Percentiles rank a stretch among this genome's conserved stretches.
These are phyloP conservation scores for Drosophila rufa DNA, from an alignment of 1,140 invertebrate genomes.

Conservation along the genomic window DNA sequence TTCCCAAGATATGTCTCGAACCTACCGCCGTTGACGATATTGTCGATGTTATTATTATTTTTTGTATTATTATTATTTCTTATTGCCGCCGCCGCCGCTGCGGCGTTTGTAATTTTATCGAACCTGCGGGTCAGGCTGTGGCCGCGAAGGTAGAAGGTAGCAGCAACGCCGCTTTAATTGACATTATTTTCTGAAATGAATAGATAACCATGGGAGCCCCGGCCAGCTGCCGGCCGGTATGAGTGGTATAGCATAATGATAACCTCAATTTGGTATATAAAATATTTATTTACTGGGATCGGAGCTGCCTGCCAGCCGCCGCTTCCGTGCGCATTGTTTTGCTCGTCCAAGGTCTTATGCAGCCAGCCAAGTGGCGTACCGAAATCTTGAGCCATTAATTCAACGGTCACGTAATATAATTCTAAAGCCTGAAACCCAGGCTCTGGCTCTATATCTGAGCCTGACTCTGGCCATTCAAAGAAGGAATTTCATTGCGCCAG, in stretches of 20 bases:
- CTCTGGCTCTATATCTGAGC: slow-evolving; percentile 8
- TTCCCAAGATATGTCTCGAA: slow-evolving; percentile 61
- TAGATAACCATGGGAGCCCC: slow-evolving; percentile 48
- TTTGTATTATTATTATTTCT: slow-evolving; percentile 30
- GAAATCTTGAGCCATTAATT: slow-evolving; percentile 56
- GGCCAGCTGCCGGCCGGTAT: slow-evolving; percentile 21
- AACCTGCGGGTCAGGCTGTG: slow-evolving; percentile 40
- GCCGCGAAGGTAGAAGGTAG: slow-evolving; percentile 25
- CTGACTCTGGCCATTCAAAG: slow-evolving; percentile 47
- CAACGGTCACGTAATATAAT: slow-evolving; percentile 73
- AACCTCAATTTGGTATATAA: slow-evolving; percentile 32
- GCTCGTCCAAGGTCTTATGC: slow-evolving; percentile 11
- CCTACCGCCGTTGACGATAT: neutral
- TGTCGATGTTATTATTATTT: slow-evolving; percentile 11
- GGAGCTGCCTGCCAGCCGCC: neutral
- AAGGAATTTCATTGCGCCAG: slow-evolving; percentile 68
- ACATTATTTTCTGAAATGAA: slow-evolving; percentile 47
- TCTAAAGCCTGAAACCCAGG: slow-evolving; percentile 56
- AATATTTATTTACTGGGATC: slow-evolving; percentile 32
- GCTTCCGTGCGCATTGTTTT: slow-evolving; percentile 50
- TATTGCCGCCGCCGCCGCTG: slow-evolving; percentile 17
- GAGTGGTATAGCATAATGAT: slow-evolving; percentile 31
- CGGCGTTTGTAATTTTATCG: slow-evolving; percentile 53
- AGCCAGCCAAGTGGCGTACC: slow-evolving; percentile 37
- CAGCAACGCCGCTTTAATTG: slow-evolving; percentile 39